Conservation (phyloP, 2,888 invertebrate genomes). For the Cheilosia soror region DNA sequence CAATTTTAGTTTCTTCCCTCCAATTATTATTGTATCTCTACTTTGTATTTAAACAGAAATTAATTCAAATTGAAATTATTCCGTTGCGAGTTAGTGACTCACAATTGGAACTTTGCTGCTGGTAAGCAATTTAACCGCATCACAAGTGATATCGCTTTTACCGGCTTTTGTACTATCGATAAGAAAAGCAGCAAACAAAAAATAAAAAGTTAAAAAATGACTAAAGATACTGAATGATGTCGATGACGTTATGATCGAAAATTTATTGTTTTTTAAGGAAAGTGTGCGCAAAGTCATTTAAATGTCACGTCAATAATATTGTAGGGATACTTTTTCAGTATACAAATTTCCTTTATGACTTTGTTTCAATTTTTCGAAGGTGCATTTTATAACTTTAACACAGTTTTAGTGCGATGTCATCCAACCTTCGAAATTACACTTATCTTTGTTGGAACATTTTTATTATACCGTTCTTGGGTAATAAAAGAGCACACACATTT, state of each 20-base stretch:
- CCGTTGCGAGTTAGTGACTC: background rate
- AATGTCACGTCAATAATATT: too few relatives aligned
- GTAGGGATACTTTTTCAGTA: background rate
- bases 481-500: conserved; percentile 13
- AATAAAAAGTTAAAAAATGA: background rate
- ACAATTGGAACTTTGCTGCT: background rate
- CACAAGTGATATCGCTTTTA: background rate
- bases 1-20: background rate
- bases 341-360: conserved; percentile 9
- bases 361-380: conserved; percentile 7
- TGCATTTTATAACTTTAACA: conserved; percentile 19
- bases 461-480: background rate
- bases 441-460: background rate
- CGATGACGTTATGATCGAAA: background rate
- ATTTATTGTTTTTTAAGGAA: background rate
- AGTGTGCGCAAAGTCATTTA: background rate
- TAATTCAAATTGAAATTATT: background rate
- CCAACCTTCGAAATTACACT: background rate
- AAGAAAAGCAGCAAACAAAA: background rate
- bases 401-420: conserved; percentile 18
- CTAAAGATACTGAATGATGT: background rate
- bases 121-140: background rate
- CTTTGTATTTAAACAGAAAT: background rate
- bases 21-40: background rate
- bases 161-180: background rate